Conservation (phyloP, 2,888 invertebrate genomes). For the Cyclophora albipunctata region DNA sequence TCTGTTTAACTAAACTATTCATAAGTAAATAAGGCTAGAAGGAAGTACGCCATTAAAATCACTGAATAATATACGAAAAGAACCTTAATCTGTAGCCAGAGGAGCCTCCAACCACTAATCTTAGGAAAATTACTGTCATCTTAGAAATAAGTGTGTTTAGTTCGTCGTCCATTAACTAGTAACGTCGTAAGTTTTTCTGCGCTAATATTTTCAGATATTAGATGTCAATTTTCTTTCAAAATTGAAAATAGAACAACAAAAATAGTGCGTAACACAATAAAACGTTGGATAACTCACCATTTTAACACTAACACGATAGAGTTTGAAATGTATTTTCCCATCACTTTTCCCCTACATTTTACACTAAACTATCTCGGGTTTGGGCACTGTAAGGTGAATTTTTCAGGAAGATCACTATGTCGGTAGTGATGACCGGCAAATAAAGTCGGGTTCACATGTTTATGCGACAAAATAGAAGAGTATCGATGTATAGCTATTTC, state of each 20-base stretch:
- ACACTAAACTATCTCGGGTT: neutral
- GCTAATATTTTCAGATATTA: no score
- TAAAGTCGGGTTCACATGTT: conserved; percentile 59
- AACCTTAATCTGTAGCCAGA: no score
- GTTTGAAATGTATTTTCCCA: conserved; percentile 4
- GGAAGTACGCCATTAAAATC: no score
- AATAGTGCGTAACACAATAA: conserved; percentile 2
- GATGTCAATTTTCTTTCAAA: no score
- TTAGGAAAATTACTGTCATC: conserved; percentile 18
- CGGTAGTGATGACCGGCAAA: conserved; percentile 34
- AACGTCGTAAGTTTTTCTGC: no score
- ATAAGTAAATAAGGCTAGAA: no score
- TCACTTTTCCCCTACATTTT: neutral
- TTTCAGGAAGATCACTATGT: conserved; percentile 24
- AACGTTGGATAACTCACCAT: conserved; percentile 27
- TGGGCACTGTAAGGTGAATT: conserved; percentile 9
- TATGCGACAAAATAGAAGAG: conserved; percentile 63
- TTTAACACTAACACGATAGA: conserved; percentile 7
- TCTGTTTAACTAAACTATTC: no score
- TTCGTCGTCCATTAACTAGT: no score
- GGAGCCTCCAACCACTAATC: neutral
- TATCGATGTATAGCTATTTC: conserved; percentile 44
- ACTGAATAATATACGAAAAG: conserved; percentile 11
- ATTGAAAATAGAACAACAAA: no score
- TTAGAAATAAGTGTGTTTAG: conserved; percentile 1